Conservation (phyloP, 2,113 vertebrate species). For the Dipodomys merriami region DNA sequence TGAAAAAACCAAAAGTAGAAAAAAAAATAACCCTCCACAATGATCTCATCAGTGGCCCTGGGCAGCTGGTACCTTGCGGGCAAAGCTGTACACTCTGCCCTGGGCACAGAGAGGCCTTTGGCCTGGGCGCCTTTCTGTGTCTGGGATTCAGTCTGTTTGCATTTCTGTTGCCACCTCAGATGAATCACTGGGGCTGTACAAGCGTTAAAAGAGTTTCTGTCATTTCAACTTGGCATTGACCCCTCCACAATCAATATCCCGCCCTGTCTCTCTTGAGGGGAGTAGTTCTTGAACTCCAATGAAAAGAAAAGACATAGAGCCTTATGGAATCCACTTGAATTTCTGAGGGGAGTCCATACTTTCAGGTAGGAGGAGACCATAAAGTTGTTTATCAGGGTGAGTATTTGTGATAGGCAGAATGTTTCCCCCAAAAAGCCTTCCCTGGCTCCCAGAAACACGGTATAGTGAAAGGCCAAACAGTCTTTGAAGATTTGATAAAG, state of each 20-base stretch:
- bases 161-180: conserved; percentile 68
- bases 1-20: neutral
- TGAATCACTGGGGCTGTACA: conserved; percentile 71
- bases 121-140: conserved; percentile 56
- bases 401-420: neutral
- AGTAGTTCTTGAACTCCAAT: neutral
- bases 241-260: conserved; percentile 46
- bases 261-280: no score
- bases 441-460: neutral
- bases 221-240: conserved; percentile 75
- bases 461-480: neutral
- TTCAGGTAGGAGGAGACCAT: conserved; percentile 13
- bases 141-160: conserved; percentile 66
- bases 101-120: conserved; percentile 18
- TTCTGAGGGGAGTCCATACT: neutral
- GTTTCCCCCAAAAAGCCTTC: neutral
- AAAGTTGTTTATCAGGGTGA: neutral
- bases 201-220: conserved; percentile 58
- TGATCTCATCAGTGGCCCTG: conserved; percentile 23
- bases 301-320: neutral
- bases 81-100: conserved; percentile 19
- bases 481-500: neutral
- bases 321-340: neutral
- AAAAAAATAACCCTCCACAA: neutral
- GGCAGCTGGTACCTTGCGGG: conserved; percentile 34